Base-by-base conservation (phyloP, 2,113 vertebrate genomes). In the Caracal caracal region DNA sequence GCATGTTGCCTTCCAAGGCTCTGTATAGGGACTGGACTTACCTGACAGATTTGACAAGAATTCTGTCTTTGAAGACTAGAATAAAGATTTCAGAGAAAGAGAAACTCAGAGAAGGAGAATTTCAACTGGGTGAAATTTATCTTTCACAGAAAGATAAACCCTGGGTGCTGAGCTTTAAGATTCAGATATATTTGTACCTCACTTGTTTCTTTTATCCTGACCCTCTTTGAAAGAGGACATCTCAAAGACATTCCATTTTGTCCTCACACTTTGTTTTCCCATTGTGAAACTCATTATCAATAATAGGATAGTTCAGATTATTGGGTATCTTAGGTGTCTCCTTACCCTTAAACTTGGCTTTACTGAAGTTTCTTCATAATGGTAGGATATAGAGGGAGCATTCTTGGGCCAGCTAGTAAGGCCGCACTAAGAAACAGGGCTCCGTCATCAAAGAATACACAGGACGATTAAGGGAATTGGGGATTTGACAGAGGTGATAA, bases 11-110 rank as follows among this genome's bases (percentile, higher is more conserved):
- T 78, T 24, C 59, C 5, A 88, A 76, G 12, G 16, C 15, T 92
- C 16, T 88, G 56, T 56, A 10, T 24, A 75, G 59, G 13, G 4
- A 37, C 35, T 35, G 51, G 10, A n/a, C 2, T 85, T 82, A 47
- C 7, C 37, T 47, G 63, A 35, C 6, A 81, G 71, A 61, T 3
- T 5, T 40, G 71, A 70, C 35, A 89, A 76, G 26, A 70, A 92
- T 71, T 76, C 33, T 76, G 15, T 87, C 33, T 6, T 30, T 43
- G n/a, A 93, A 40, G 19, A 79, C 22, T 20, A 22, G n/a, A 84
- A 85, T n/a, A 47, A 92, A 28, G 35, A 94, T 68, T 86, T 86
- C 73, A 89, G 87, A 96, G 56, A 80, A 89, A 51, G 16, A 86
- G 20, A 94, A 37, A 59, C 19, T 22, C 16, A 11, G 13, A 95